Evolutionary conservation across 2,113 vertebrate genomes (phyloP).

Genomic region (Ammodytes dubius): DNA sequence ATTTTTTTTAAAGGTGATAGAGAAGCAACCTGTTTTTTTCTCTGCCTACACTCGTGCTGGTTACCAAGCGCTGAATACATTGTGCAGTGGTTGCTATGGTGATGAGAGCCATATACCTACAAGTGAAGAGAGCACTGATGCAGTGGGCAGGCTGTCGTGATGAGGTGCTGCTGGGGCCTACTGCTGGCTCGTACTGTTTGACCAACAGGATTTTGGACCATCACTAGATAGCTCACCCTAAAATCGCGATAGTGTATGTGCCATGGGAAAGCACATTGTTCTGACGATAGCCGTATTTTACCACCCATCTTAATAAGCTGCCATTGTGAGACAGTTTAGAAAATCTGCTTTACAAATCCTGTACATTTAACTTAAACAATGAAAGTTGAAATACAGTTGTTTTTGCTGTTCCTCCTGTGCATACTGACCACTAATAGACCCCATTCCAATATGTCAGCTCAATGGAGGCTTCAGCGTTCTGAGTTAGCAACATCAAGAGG

Average conservation of each 20-base stretch:
- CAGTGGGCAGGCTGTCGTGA: conserved; percentile 82
- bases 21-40: conserved; percentile 71
- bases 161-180: conserved; percentile 69
- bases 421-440: neutral
- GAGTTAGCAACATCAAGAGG: too few relatives aligned
- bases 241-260: neutral
- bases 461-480: too few relatives aligned
- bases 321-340: neutral
- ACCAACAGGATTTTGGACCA: conserved; percentile 54
- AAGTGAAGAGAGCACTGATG: conserved; percentile 80
- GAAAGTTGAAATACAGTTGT: too few relatives aligned
- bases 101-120: conserved; percentile 82
- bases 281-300: neutral
- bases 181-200: conserved; percentile 58
- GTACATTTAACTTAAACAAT: neutral
- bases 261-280: neutral
- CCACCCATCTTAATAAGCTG: neutral
- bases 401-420: neutral
- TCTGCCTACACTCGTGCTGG: conserved; percentile 72
- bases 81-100: conserved; percentile 83
- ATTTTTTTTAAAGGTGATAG: conserved; percentile 48
- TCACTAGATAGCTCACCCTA: conserved; percentile 8
- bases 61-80: conserved; percentile 77
- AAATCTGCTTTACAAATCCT: neutral
- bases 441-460: neutral